Evolutionary conservation across 2,888 invertebrate genomes (phyloP).

Genomic region (Brassicogethes aeneus): DNA sequence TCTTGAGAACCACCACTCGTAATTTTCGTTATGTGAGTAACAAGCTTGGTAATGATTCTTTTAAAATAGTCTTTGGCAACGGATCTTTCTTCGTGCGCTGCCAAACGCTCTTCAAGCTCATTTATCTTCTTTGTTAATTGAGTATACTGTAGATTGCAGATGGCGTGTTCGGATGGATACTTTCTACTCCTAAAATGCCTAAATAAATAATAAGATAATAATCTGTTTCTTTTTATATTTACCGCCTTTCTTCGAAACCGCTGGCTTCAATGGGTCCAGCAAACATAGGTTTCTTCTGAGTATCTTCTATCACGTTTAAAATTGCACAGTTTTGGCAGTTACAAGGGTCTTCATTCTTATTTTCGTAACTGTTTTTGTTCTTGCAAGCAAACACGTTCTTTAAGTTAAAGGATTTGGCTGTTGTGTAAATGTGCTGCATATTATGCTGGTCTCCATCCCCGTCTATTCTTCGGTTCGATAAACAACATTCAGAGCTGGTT

Average conservation of each 20-base stretch:
- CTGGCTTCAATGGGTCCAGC: slow-evolving; percentile 13
- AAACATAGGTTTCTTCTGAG: slow-evolving; percentile 34
- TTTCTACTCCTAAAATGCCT: not conserved
- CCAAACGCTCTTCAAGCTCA: slow-evolving; percentile 29
- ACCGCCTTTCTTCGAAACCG: not conserved
- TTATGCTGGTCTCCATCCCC: slow-evolving; percentile 12
- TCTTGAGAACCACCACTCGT: too few species aligned
- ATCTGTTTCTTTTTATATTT: too few species aligned
- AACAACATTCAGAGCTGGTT: too few species aligned
- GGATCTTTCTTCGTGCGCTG: slow-evolving; percentile 32
- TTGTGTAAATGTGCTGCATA: slow-evolving; percentile 29
- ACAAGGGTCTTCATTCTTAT: slow-evolving; percentile 30
- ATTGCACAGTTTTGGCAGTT: slow-evolving; percentile 37
- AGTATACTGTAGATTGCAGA: not conserved
- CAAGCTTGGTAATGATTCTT: slow-evolving; percentile 34
- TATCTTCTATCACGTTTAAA: slow-evolving; percentile 33
- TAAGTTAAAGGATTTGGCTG: slow-evolving; percentile 26
- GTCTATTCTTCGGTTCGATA: too few species aligned
- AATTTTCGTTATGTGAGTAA: slow-evolving; percentile 18
- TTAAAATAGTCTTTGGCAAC: slow-evolving; percentile 38
- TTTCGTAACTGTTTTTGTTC: slow-evolving; percentile 18
- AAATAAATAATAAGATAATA: too few species aligned
- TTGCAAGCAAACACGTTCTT: slow-evolving; percentile 27
- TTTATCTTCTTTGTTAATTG: slow-evolving; percentile 27
- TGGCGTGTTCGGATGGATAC: not conserved